These are phyloP conservation scores for Dendrolimus pini DNA, from an alignment of 2,888 invertebrate genomes.

Conservation along the genomic window DNA sequence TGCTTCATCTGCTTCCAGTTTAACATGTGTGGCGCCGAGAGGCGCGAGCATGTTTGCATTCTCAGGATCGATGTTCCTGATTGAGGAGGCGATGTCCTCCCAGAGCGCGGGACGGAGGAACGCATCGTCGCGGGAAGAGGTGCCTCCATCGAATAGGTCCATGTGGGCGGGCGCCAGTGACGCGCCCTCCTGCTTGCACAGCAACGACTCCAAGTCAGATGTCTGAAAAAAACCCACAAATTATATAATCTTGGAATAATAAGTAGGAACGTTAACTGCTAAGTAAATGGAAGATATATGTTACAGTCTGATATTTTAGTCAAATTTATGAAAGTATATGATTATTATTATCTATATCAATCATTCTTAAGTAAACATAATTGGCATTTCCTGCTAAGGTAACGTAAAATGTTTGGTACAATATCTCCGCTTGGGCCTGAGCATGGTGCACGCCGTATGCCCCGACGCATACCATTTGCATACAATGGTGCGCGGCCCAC, in stretches of 20 bases:
- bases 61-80: slow-evolving; percentile 92
- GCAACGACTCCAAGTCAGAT: slow-evolving; percentile 87
- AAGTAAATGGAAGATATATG: too few species aligned
- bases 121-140: slow-evolving; percentile 85
- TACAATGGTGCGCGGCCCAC: slow-evolving; percentile 48
- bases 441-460: slow-evolving; percentile 22
- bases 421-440: slow-evolving; percentile 39
- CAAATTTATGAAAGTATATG: too few species aligned
- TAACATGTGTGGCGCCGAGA: slow-evolving; percentile 81
- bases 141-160: slow-evolving; percentile 72
- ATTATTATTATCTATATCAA: too few species aligned
- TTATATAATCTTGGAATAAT: too few species aligned
- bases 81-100: slow-evolving; percentile 95
- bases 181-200: slow-evolving; percentile 85
- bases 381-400: too few species aligned
- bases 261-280: too few species aligned
- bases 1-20: slow-evolving; percentile 83
- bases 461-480: slow-evolving; percentile 36
- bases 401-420: slow-evolving; percentile 19
- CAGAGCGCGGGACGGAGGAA: slow-evolving; percentile 92
- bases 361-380: too few species aligned
- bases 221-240: slow-evolving; percentile 72
- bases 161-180: slow-evolving; percentile 78
- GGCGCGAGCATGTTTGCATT: slow-evolving; percentile 91
- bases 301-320: too few species aligned